A percentile compares a stretch with the other conserved stretches of the same genome.
These are phyloP conservation scores for Epistrophe eligans DNA, from an alignment of 2,888 invertebrate genomes.

Conservation along the genomic window DNA sequence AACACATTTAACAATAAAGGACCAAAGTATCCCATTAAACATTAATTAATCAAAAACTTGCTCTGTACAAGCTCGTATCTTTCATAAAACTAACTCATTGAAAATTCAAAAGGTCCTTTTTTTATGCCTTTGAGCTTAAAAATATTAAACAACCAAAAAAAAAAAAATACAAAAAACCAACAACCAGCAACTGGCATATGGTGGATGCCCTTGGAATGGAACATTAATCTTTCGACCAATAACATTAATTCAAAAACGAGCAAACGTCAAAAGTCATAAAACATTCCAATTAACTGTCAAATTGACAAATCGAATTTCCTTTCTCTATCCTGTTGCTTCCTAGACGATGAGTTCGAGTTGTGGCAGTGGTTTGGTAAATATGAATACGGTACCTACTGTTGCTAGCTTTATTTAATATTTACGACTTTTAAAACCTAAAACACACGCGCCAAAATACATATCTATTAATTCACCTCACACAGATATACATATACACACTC, in stretches of 20 bases:
- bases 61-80: neutral
- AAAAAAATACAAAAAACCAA: no score
- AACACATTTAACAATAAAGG: slow-evolving; percentile 31
- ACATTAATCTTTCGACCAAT: slow-evolving; percentile 68
- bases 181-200: neutral
- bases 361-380: neutral
- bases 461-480: slow-evolving; percentile 11
- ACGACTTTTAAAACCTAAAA: slow-evolving; percentile 55
- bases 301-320: slow-evolving; percentile 70
- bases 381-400: neutral
- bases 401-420: slow-evolving; percentile 41
- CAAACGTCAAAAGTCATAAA: slow-evolving; percentile 71
- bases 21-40: slow-evolving; percentile 31
- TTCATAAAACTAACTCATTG: slow-evolving; percentile 21
- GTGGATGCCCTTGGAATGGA: neutral
- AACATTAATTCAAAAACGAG: slow-evolving; percentile 69
- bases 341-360: neutral
- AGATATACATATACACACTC: neutral
- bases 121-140: slow-evolving; percentile 2
- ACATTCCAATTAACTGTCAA: slow-evolving; percentile 74
- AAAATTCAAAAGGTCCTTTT: slow-evolving; percentile 21
- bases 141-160: neutral
- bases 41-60: slow-evolving; percentile 38
- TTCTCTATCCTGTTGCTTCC: slow-evolving; percentile 34
- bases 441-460: slow-evolving; percentile 55